Evolutionary conservation across 2,113 vertebrate genomes (phyloP).

Genomic region (Phalacrocorax pelagicus): DNA sequence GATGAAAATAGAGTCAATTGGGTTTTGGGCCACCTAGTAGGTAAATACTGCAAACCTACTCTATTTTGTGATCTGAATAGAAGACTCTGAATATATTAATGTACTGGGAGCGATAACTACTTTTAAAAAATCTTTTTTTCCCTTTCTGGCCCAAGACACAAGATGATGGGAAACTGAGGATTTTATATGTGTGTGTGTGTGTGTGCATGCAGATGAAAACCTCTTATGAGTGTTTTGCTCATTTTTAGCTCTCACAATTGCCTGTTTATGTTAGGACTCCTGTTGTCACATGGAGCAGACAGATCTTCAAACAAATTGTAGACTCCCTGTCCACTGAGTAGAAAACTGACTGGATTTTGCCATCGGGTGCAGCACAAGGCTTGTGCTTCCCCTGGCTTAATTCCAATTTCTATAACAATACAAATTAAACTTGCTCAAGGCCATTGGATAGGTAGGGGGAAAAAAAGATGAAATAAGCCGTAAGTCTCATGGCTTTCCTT

Average conservation of each 20-base stretch:
- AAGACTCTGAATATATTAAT: background rate
- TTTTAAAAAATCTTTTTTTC: background rate
- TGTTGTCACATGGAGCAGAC: background rate
- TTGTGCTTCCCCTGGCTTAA: slow-evolving; percentile 37
- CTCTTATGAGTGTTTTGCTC: slow-evolving; percentile 31
- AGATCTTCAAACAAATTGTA: slow-evolving; percentile 31
- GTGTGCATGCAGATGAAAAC: background rate
- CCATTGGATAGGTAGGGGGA: background rate
- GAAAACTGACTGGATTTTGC: slow-evolving; percentile 43
- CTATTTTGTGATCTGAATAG: background rate
- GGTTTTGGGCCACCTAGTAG: background rate
- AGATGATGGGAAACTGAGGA: background rate
- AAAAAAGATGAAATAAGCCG: slow-evolving; percentile 3
- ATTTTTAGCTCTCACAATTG: slow-evolving; percentile 12
- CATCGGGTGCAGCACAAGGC: background rate
- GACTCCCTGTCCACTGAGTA: background rate
- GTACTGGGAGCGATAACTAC: background rate
- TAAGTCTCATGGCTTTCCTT: background rate
- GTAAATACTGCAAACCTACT: background rate
- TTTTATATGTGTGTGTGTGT: background rate
- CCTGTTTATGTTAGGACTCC: background rate
- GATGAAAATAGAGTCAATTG: background rate
- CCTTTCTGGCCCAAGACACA: background rate
- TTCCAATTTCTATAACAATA: slow-evolving; percentile 51
- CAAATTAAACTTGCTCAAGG: slow-evolving; percentile 33